Evolutionary conservation across 2,888 invertebrate genomes (phyloP).

Genomic region (Pandemis corylana): DNA sequence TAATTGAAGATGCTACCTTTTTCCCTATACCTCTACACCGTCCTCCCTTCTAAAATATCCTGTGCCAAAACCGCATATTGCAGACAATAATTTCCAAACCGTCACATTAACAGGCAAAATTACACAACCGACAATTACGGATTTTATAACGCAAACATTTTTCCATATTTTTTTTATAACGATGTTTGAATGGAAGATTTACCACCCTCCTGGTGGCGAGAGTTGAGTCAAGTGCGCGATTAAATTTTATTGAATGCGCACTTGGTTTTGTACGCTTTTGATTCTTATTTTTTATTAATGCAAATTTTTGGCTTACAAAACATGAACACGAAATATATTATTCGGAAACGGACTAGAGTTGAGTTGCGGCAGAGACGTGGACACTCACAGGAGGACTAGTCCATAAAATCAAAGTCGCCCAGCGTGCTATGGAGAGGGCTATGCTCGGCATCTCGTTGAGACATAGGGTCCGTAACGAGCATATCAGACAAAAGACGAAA

Average conservation of each 20-base stretch:
- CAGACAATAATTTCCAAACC: constrained; percentile 58
- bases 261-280: constrained; percentile 15
- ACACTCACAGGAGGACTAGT: no score
- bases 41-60: neutral
- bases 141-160: constrained; percentile 69
- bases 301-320: neutral
- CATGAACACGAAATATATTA: no score
- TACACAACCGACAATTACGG: constrained; percentile 72
- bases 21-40: neutral
- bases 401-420: no score
- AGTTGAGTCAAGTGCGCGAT: constrained; percentile 32
- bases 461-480: no score
- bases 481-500: no score
- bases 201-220: constrained; percentile 35
- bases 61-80: constrained; percentile 53
- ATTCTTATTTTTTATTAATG: constrained; percentile 4
- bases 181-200: constrained; percentile 66
- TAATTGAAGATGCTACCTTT: neutral
- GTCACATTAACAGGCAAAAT: constrained; percentile 70
- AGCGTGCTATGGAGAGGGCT: no score
- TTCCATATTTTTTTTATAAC: constrained; percentile 71
- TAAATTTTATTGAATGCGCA: constrained; percentile 40
- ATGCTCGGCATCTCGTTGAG: no score
- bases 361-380: no score
- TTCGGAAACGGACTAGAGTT: no score